Base-by-base conservation (phyloP, 2,888 invertebrate species). In the Embidobia sp. region DNA sequence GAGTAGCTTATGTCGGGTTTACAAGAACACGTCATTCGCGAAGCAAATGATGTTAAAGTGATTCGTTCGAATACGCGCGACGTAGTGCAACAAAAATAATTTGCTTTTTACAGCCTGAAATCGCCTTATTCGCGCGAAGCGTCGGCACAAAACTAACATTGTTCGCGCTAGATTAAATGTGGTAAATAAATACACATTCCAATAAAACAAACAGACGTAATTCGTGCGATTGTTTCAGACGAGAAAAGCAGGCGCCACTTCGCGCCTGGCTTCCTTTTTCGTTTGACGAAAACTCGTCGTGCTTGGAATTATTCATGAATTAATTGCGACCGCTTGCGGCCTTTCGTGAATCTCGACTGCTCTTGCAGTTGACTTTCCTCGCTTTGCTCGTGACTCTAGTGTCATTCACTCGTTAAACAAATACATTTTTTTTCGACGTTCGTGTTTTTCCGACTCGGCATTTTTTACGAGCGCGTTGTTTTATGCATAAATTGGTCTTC, bases 261-360 rank as follows among this genome's bases (percentile, higher is more conserved):
- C 67, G 57, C 67, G 67, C 67, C 67, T 67, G 55, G 55, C 67
- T 67, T 57, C 67, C 67, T 67, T 67, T 67, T 67, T 57, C 67
- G 55, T 67, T 57, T 55, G 55, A 55, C 67, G 67, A 57, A 67
- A 67, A 67, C 67, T 67, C 55, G 35, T 57, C 67, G 67, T 55
- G 55, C 67, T 55, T 40, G 55, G 74, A 79, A 79, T 79, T 69
- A 75, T 79, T 77, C 77, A 77, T 64, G 69, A 79, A 79, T 77
- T 79, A 79, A 79, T 77, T 79, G 75, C 77, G 35, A 75, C 55
- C 55, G 55, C 55, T 67, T 67, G 55, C 55, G 55, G 55, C 55
- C 55, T 67, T 67, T 67, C 40, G 67, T 46, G 53, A 66, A 66
- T 66, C 66, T 66, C 67, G 67, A 57, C 55, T 67, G 55, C 67